Conservation (phyloP, 2,113 vertebrate genomes). For the Manacus vitellinus region DNA sequence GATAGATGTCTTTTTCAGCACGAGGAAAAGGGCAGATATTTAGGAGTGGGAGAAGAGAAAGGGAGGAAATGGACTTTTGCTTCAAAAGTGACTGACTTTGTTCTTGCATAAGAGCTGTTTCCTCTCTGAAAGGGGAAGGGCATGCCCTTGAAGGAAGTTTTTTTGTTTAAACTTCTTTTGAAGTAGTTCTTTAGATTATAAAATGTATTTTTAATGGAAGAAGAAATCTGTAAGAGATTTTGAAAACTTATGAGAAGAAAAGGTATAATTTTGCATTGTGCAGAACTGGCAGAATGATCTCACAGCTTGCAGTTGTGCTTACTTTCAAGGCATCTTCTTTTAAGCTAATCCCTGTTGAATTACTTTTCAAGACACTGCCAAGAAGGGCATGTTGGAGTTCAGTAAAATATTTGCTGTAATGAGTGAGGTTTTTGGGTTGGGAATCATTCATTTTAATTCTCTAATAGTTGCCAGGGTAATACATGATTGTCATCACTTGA, state of each 20-base stretch:
- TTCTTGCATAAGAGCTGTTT: neutral
- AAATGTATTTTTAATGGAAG: neutral
- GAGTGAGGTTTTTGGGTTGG: neutral
- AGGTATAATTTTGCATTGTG: neutral
- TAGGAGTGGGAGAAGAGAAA: neutral
- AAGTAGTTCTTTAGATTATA: neutral
- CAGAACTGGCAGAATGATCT: neutral
- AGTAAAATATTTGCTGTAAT: neutral
- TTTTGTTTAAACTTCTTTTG: neutral
- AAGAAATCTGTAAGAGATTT: neutral
- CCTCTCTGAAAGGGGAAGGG: neutral
- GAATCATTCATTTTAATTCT: neutral
- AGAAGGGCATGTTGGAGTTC: neutral
- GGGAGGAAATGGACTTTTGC: neutral
- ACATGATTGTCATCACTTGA: neutral
- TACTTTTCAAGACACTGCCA: neutral
- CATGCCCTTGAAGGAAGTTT: neutral
- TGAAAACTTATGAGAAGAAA: neutral
- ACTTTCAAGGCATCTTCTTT: constrained; percentile 13
- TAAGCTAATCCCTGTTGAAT: neutral
- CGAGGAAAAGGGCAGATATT: neutral
- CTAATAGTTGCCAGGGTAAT: neutral
- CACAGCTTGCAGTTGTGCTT: neutral
- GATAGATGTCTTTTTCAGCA: neutral
- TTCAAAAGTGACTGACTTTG: neutral